Conservation (phyloP, 1,140 invertebrate species). For the Zelostemma sp. region DNA sequence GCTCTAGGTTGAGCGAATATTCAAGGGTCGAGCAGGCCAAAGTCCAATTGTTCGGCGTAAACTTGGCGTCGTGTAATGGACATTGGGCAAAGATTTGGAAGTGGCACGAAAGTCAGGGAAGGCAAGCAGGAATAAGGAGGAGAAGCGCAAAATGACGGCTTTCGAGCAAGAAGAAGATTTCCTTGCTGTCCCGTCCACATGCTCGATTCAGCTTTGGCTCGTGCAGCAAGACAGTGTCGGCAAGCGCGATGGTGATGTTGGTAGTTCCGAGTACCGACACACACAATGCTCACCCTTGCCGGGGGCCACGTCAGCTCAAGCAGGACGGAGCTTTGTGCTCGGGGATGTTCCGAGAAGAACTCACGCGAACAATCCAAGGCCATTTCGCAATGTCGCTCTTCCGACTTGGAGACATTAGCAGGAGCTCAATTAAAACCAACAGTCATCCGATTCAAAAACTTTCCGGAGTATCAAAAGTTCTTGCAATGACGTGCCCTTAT, state of each 20-base stretch:
- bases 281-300: conserved; percentile 59
- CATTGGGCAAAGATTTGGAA: conserved; percentile 45
- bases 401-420: conserved; percentile 10
- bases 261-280: conserved; percentile 48
- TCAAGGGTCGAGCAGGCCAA: conserved; percentile 24
- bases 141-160: conserved; percentile 48
- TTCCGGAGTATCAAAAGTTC: no score
- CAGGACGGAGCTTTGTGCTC: conserved; percentile 55
- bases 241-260: conserved; percentile 35
- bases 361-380: conserved; percentile 53
- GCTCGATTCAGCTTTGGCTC: conserved; percentile 51
- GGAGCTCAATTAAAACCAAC: conserved; percentile 33
- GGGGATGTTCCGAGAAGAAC: conserved; percentile 53
- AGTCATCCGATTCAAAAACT: conserved; percentile 25
- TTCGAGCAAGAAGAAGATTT: conserved; percentile 59
- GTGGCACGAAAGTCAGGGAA: conserved; percentile 41
- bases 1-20: not conserved
- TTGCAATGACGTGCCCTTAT: no score
- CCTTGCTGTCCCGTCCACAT: conserved; percentile 59
- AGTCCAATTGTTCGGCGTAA: conserved; percentile 23
- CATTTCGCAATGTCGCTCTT: conserved; percentile 39
- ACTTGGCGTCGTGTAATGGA: conserved; percentile 33
- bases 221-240: conserved; percentile 48
- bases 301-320: conserved; percentile 56
- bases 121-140: conserved; percentile 35